Percentiles rank a stretch among this genome's conserved stretches.
phyloP scores from a whole-genome alignment of 2,888 invertebrate genomes.

The Venustoraphidia nigricollis region DNA sequence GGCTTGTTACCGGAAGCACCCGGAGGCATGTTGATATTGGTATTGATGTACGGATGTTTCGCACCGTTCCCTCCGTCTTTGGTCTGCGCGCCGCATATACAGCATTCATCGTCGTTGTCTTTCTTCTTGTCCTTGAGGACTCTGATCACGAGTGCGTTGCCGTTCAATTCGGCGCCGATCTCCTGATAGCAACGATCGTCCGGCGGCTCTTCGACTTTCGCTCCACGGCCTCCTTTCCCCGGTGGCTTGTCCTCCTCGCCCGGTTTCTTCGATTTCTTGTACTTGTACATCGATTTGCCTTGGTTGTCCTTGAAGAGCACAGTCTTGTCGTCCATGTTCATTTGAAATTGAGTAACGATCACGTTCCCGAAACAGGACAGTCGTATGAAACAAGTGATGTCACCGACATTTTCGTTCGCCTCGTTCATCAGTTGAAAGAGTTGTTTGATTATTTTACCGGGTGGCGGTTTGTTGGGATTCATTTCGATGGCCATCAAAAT shows the following conservation, averaged over 20 bases:
- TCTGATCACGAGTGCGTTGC: conserved; percentile 47
- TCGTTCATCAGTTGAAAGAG: conserved; percentile 36
- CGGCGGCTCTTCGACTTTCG: conserved; percentile 15
- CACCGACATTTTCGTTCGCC: conserved; percentile 36
- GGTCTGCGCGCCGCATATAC: conserved; percentile 24
- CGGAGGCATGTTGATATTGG: neutral
- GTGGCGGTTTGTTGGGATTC: conserved; percentile 29
- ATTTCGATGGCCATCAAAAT: conserved; percentile 29
- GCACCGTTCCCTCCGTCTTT: conserved; percentile 4
- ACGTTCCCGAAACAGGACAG: conserved; percentile 47
- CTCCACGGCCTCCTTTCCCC: conserved; percentile 15
- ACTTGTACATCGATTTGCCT: conserved; percentile 26
- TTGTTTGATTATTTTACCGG: conserved; percentile 43
- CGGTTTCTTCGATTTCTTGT: conserved; percentile 19
- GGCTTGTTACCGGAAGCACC: conserved; percentile 1
- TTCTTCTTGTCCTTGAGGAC: conserved; percentile 40
- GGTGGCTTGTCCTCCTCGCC: conserved; percentile 9
- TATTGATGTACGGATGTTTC: neutral
- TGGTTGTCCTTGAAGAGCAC: conserved; percentile 29
- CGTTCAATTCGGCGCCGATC: conserved; percentile 47
- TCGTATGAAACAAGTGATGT: conserved; percentile 42
- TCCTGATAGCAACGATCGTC: conserved; percentile 41
- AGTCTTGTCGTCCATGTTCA: conserved; percentile 28
- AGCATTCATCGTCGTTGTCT: conserved; percentile 28
- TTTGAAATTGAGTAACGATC: conserved; percentile 49